Conservation (phyloP, 1,140 invertebrate genomes). For the Ephestia elutella region DNA sequence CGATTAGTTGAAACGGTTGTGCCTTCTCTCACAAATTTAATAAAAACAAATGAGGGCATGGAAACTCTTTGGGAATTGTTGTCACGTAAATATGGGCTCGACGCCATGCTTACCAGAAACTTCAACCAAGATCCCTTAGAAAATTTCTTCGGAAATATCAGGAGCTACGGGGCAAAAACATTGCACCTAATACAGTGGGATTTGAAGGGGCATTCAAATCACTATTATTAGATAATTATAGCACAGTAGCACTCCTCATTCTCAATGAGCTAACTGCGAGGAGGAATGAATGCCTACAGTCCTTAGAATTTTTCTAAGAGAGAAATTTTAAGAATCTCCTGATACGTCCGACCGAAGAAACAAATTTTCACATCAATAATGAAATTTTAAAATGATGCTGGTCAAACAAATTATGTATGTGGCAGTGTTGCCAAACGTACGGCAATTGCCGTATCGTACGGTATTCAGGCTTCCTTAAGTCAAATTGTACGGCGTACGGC, state of each 20-base stretch:
- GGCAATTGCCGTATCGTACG: too few species aligned
- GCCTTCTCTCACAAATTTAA: too few species aligned
- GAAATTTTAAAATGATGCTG: too few species aligned
- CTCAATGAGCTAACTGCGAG: conserved; percentile 12
- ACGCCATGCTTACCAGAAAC: conserved; percentile 13
- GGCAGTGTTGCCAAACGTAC: too few species aligned
- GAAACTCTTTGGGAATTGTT: too few species aligned
- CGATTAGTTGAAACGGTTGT: too few species aligned
- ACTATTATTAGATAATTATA: conserved; percentile 24
- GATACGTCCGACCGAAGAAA: conserved; percentile 6
- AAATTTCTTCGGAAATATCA: conserved; percentile 28
- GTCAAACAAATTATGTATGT: too few species aligned
- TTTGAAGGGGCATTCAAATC: conserved; percentile 33
- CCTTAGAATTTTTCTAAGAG: conserved; percentile 13
- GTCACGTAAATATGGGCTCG: conserved; percentile 6
- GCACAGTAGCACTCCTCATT: conserved; percentile 18
- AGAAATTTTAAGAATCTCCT: conserved; percentile 12
- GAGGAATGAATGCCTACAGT: conserved; percentile 12
- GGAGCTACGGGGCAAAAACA: conserved; percentile 25
- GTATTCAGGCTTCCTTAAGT: too few species aligned
- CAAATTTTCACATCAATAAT: background rate
- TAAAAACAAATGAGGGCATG: too few species aligned
- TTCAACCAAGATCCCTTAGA: conserved; percentile 31
- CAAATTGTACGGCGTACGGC: too few species aligned
- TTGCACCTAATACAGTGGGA: conserved; percentile 13